Conservation (phyloP, 2,113 vertebrate genomes). For the Psilopsiagon aymara region DNA sequence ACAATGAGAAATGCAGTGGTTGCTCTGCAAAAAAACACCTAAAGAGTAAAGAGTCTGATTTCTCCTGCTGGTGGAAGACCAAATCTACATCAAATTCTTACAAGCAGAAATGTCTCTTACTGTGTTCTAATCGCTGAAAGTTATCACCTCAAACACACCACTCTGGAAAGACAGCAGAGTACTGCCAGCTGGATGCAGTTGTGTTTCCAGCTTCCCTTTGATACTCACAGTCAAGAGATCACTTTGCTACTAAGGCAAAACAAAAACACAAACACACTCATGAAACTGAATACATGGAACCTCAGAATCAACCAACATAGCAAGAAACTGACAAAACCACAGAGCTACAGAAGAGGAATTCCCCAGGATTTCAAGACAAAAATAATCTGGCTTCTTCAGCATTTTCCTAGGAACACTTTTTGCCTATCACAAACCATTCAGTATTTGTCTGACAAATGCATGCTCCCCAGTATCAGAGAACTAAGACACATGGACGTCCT, state of each 20-base stretch:
- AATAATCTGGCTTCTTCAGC: not conserved
- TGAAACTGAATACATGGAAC: too few species aligned
- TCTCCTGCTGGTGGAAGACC: fast-evolving
- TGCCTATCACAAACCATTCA: not conserved
- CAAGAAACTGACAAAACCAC: not conserved
- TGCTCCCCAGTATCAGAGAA: not conserved
- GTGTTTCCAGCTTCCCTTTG: not conserved
- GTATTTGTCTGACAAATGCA: not conserved
- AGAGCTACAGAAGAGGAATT: not conserved
- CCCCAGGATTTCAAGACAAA: not conserved
- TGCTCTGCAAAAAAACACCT: not conserved
- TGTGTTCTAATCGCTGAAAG: not conserved
- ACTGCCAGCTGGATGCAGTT: too few species aligned
- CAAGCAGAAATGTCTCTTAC: not conserved
- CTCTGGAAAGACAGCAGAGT: not conserved
- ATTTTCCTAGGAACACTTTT: not conserved
- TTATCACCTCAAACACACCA: not conserved
- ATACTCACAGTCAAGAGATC: not conserved
- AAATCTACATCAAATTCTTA: not conserved
- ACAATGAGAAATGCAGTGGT: not conserved
- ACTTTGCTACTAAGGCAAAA: not conserved
- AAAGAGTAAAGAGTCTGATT: not conserved
- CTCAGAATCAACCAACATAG: not conserved
- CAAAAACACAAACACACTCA: not conserved
- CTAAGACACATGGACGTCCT: not conserved